Base-by-base conservation (phyloP, 1,140 invertebrate genomes). In the Druon quercuslanigerum region DNA sequence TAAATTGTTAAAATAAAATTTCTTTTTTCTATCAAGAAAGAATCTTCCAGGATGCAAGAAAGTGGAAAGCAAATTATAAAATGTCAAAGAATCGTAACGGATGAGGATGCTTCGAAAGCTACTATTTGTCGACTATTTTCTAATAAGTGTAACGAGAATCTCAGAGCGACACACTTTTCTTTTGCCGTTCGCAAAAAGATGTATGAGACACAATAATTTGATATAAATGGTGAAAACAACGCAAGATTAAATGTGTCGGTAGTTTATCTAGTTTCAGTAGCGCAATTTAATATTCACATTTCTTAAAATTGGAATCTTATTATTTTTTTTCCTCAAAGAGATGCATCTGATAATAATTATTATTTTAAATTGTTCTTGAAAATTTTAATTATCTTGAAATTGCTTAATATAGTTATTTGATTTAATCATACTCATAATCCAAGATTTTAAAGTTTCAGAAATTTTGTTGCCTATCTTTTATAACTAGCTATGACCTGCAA, bases 11-110 rank as follows among this genome's bases (percentile, higher is more conserved):
- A 2, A 66, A 66, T 66, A 13, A 40, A 33, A 40, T 66, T 40
- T 66, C 60, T 66, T n/a, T 20, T 66, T 40, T 66, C 25, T 66
- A 2, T 40, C 25, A 33, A 60, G 57, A 60, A 33, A 66, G 60
- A 66, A 66, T 66, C 60, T 8, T 66, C 60, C 60, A 66, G 60
- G 60, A 66, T 66, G 60, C 60, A 66, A 46, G 60, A 66, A 66
- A 66, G 60, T 66, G 60, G 60, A 66, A 66, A 66, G 60, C 14
- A 66, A 66, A 66, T 66, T 66, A 66, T 66, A 33, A 66, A 66
- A 66, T 66, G 14, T 66, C 60, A 66, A 66, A 66, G 60, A 66
- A 66, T 66, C 40, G 60, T 66, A 66, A 66, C 60, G 60, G 60
- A 66, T 66, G 25, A 46, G 20, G 25, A 33, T 66, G 40, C 60